Percentiles rank a stretch among this genome's conserved stretches.
Conservation (phyloP, 2,113 vertebrate species). For the Tamias sibiricus region DNA sequence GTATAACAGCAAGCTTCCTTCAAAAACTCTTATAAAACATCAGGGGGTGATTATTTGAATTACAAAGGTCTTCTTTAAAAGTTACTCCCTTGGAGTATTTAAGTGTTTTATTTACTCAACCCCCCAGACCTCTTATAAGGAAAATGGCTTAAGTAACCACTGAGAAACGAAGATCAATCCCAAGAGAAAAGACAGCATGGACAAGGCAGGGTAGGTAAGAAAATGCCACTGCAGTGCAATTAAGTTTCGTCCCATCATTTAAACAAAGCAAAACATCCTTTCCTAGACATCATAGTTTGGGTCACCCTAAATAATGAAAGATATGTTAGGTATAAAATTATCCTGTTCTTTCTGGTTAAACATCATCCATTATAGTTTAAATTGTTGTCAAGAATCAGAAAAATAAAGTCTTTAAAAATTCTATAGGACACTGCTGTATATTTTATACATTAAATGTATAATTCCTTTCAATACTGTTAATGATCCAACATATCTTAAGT, state of each 20-base stretch:
- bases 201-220: background rate
- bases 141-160: constrained; percentile 31
- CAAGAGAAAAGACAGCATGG: background rate
- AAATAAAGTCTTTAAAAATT: constrained; percentile 22
- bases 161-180: background rate
- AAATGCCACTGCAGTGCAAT: background rate
- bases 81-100: background rate
- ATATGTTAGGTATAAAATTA: background rate
- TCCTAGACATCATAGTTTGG: background rate
- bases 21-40: background rate
- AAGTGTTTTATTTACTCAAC: constrained; percentile 56
- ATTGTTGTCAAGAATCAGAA: constrained; percentile 4
- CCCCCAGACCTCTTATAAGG: constrained; percentile 17
- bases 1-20: background rate
- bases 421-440: background rate
- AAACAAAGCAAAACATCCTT: constrained; percentile 37
- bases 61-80: constrained; percentile 41
- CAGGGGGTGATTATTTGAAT: constrained; percentile 24
- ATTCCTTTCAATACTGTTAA: constrained; percentile 5
- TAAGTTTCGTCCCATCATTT: background rate
- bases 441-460: background rate
- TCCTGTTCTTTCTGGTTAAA: background rate
- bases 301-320: background rate
- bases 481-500: background rate
- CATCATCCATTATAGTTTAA: background rate